phyloP scores from a whole-genome alignment of 2,113 vertebrate genomes.

The Strigops habroptila region DNA sequence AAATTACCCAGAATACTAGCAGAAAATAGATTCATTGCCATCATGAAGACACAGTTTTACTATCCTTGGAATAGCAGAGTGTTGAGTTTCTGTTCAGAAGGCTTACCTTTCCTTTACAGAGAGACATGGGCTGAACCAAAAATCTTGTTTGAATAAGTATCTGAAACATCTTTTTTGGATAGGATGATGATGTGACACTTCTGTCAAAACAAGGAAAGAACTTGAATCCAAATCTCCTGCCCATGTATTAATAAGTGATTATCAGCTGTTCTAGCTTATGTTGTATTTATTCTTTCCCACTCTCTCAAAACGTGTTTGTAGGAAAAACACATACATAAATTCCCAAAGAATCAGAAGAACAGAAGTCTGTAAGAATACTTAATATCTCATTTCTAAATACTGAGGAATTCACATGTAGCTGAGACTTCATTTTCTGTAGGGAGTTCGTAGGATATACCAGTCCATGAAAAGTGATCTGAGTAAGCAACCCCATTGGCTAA shows the following conservation, averaged over 20 bases:
- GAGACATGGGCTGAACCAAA: background rate
- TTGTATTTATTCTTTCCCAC: background rate
- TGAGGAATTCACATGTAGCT: background rate
- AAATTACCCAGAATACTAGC: background rate
- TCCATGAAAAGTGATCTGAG: background rate
- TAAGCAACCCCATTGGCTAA: background rate
- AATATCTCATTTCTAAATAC: background rate
- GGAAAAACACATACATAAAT: background rate
- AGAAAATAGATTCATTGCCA: background rate
- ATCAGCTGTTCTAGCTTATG: background rate
- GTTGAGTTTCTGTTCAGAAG: background rate
- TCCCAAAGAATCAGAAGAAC: background rate
- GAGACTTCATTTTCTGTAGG: background rate
- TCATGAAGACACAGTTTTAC: background rate
- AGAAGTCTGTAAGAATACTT: background rate
- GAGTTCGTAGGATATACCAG: background rate
- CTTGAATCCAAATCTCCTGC: background rate
- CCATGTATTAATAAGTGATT: background rate
- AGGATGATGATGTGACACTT: background rate
- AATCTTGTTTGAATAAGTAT: background rate
- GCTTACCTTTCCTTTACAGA: background rate
- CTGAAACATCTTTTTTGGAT: background rate
- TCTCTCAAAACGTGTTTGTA: background rate
- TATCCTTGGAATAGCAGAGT: background rate
- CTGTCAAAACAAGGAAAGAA: background rate